Base-by-base conservation (phyloP, 2,888 invertebrate species). In the Eupithecia inturbata region DNA sequence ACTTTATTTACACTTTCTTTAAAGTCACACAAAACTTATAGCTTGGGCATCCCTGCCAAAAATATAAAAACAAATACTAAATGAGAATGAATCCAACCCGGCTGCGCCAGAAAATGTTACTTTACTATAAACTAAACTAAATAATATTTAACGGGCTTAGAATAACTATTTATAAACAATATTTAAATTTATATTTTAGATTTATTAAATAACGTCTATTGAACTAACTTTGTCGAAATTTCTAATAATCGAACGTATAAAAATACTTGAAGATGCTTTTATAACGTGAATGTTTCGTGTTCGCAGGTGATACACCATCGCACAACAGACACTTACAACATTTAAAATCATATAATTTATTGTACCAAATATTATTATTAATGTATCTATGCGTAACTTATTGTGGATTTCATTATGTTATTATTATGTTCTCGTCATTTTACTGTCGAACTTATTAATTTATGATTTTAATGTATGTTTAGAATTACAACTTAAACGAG, bases 291-390 rank as follows among this genome's bases (percentile, higher is more conserved):
- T 63, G 28, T 75, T 77, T 69, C 60, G 31, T 73, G 39, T 78
- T 77, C 75, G 4, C 78, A 78, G 81, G 88, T 90, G 90, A 88
- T 86, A 83, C 85, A 83, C 82, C 89, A 85, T 88, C 88, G 88
- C 91, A 90, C 90, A 86, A 88, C 87, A 86, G 83, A 85, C 85
- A 73, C 82, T 82, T 82, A 85, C 85, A 87, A 86, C 81, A 85
- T 83, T 80, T 85, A 83, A 85, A 85, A 85, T 73, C 77, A 82
- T 88, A 87, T 87, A 83, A 86, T 75, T 87, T 90, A 90, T 92
- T 91, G 92, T 93, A 94, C 94, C 94, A 94, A 94, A 94, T 94
- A 93, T 91, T 93, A 93, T 89, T 88, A 91, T 89, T 90, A 85
- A 83, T 89, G 85, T 91, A 90, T 90, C 87, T 90, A 88, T 89